phyloP scores from a whole-genome alignment of 2,113 vertebrate species.

The Callocephalon fimbriatum region DNA sequence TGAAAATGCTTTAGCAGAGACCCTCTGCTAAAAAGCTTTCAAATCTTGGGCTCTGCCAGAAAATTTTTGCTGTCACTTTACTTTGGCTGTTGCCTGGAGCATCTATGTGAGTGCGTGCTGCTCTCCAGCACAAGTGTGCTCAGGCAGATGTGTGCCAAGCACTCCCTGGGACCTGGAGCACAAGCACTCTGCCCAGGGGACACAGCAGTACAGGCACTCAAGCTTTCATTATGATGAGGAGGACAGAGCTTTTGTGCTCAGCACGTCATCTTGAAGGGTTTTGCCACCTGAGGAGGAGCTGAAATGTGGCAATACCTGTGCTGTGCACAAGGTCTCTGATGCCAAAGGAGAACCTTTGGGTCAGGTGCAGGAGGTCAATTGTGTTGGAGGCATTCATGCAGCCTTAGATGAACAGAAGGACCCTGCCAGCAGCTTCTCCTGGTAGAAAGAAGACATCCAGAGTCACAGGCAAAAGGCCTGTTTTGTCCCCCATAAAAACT shows the following conservation, averaged over 20 bases:
- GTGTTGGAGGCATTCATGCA: neutral
- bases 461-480: neutral
- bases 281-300: neutral
- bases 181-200: too few species aligned
- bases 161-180: neutral
- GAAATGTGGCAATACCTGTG: neutral
- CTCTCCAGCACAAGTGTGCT: rapidly evolving
- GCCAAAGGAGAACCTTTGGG: rapidly evolving
- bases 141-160: rapidly evolving
- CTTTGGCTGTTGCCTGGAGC: neutral
- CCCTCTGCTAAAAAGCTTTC: neutral
- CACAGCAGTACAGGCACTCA: neutral
- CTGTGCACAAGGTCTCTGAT: neutral
- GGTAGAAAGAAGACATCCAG: neutral
- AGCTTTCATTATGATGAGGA: neutral
- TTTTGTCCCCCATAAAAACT: neutral
- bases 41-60: neutral
- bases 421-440: neutral
- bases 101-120: rapidly evolving
- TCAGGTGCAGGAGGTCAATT: neutral
- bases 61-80: neutral
- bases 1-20: neutral
- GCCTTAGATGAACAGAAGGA: neutral
- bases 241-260: neutral
- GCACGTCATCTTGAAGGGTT: neutral